Base-by-base conservation (phyloP, 2,113 vertebrate genomes). In the Aphelocoma coerulescens region DNA sequence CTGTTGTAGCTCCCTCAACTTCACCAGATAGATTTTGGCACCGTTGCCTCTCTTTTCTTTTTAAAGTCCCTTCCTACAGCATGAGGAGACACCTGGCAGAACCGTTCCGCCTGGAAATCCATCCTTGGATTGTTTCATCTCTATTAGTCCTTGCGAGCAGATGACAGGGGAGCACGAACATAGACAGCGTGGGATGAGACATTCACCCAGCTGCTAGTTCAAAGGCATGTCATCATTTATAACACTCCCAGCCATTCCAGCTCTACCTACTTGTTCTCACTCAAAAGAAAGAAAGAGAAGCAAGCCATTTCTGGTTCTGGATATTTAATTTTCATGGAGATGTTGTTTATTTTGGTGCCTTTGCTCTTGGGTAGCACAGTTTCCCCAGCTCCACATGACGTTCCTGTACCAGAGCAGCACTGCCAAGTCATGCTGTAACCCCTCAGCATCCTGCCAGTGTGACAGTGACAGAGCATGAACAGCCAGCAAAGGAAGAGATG, bases 201-300 rank as follows among this genome's bases (percentile, higher is more conserved):
- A 74, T 32, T 95, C 96, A 82, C 91, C 89, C 95, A 94, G 96
- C 96, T 93, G 93, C 92, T 96, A 27, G 88, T 95, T 97, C 90
- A 96, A 92, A 95, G 92, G 68, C 95, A 88, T 63, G 72, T n/a
- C 87, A 88, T 92, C 93, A 88, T 93, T 96, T 93, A 88, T 84
- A 95, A 95, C 95, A 88, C 91, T 96, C 82, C 88, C 90, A 93
- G 91, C 90, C 59, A 78, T 44, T 91, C 82, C 95, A 90, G 3
- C 91, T 71, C 88, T 93, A 72, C 88, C 76, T 71, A 49, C 95
- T 92, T 33, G 13, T 4, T 67, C 88, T 59, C 91, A 54, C 57
- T 44, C 88, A 57, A 84, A 67, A 85, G 74, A 23, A 39, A 33
- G 35, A 11, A 59, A 65, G 58, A 61, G 81, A 41, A 85, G 33